Base-by-base conservation (phyloP, 2,113 vertebrate genomes). In the Marmota monax region DNA sequence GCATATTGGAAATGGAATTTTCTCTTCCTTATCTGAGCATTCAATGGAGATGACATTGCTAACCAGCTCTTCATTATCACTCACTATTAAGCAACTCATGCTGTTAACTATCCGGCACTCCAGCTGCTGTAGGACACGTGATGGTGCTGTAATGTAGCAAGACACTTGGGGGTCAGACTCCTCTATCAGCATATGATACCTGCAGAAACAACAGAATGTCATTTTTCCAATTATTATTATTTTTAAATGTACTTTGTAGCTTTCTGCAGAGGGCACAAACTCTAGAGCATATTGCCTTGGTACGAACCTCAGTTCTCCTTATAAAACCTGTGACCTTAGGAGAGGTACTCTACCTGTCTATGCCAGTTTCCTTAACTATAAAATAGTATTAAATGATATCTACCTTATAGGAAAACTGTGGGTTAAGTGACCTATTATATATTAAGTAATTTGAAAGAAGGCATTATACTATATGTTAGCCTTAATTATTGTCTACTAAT, bases 21-120 rank as follows among this genome's bases (percentile, higher is more conserved):
- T 92, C 77, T 97, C 97, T 77, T 96, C 98, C 48, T 10, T 67
- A 29, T 92, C 83, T 39, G 67, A 93, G 4, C 97, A 98, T 89
- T 98, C 67, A 25, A 99, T 93, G 91, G 96, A 90, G 96, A 99
- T 95, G 79, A 99, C 98, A 20, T 98, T 99, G 98, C 99, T 99
- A 97, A 99, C 96, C 96, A 99, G 93, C 94, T 99, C 99, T 98
- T 99, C 99, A 25, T 98, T 98, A 88, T 99, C 98, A 20, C 90
- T 97, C 95, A 99, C 98, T 97, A 99, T 97, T 95, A 98, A 96
- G 92, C 98, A 98, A 97, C 99, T 99, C 69, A 97, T 95, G 39
- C 96, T 16, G 58, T 99, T 99, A 51, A 97, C 95, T 97, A 98
- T 95, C 22, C 96, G 98, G 84, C 99, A 99, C 14, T 90, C 95